phyloP scores from a whole-genome alignment of 2,797 vertebrate genomes.

The Perodicticus potto region DNA sequence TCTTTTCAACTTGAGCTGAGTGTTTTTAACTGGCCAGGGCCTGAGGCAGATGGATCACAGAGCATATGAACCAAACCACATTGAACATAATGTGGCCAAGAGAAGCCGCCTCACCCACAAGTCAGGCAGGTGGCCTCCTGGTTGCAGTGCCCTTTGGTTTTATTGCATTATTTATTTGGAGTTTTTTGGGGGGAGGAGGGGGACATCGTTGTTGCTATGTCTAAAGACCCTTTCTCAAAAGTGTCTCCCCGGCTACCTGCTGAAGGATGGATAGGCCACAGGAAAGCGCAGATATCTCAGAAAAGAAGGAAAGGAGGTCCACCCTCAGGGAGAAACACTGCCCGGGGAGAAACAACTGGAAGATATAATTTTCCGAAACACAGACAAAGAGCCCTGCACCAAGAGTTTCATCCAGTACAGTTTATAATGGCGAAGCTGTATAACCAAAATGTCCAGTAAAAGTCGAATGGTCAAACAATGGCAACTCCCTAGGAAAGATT shows the following conservation, averaged over 20 bases:
- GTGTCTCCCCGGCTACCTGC: not conserved
- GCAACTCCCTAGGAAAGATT: not conserved
- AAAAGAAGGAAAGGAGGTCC: not conserved
- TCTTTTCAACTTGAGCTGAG: not conserved
- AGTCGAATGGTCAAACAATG: not conserved
- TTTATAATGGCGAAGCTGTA: not conserved
- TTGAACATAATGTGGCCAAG: not conserved
- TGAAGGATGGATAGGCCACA: not conserved
- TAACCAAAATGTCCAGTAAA: not conserved
- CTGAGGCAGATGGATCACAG: not conserved
- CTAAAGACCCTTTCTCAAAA: not conserved
- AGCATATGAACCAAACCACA: not conserved
- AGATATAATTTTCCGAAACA: not conserved
- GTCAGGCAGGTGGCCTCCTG: not conserved
- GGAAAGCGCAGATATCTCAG: not conserved
- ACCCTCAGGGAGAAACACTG: not conserved
- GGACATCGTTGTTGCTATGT: not conserved
- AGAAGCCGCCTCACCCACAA: not conserved
- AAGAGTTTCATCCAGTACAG: not conserved
- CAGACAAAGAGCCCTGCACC: not conserved
- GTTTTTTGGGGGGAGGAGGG: no score
- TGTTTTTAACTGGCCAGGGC: not conserved
- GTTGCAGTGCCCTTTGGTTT: not conserved
- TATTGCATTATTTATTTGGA: not conserved
- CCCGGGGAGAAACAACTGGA: not conserved